A percentile compares a stretch with the other conserved stretches of the same genome.
These are phyloP conservation scores for Fragum whitleyi DNA, from an alignment of 2,888 invertebrate species.

Conservation along the genomic window DNA sequence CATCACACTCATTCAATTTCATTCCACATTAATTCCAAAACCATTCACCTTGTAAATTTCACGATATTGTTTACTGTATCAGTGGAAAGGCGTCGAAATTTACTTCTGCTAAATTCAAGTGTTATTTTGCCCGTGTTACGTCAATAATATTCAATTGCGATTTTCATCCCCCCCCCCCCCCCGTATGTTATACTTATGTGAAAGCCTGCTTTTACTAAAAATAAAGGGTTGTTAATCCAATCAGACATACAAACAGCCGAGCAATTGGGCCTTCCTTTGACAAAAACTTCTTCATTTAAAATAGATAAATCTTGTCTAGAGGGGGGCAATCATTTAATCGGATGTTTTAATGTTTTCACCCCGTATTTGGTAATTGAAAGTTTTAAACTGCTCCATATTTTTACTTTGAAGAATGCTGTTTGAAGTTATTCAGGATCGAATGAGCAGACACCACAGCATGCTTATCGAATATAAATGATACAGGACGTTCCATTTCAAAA, in stretches of 20 bases:
- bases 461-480: neutral
- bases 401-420: slow-evolving; percentile 25
- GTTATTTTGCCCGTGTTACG: no score
- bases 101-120: no score
- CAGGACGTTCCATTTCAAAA: neutral
- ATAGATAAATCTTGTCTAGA: slow-evolving; percentile 19
- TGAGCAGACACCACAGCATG: neutral
- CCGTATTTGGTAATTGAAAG: slow-evolving; percentile 24
- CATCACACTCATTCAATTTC: no score
- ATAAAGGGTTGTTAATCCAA: neutral
- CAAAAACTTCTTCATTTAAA: slow-evolving; percentile 11
- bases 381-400: slow-evolving; percentile 18
- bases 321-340: slow-evolving; percentile 20
- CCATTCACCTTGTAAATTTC: no score
- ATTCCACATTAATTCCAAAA: no score
- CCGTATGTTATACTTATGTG: no score
- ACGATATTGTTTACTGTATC: no score
- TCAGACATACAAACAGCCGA: neutral
- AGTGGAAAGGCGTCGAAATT: no score
- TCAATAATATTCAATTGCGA: no score
- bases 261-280: neutral
- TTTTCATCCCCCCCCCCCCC: no score
- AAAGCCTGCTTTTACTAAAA: no score
- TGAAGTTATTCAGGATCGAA: slow-evolving; percentile 4
- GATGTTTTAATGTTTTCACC: slow-evolving; percentile 26